A percentile compares a stretch with the other conserved stretches of the same genome.
phyloP scores from a whole-genome alignment of 2,797 vertebrate genomes.

The Meda fulgida region DNA sequence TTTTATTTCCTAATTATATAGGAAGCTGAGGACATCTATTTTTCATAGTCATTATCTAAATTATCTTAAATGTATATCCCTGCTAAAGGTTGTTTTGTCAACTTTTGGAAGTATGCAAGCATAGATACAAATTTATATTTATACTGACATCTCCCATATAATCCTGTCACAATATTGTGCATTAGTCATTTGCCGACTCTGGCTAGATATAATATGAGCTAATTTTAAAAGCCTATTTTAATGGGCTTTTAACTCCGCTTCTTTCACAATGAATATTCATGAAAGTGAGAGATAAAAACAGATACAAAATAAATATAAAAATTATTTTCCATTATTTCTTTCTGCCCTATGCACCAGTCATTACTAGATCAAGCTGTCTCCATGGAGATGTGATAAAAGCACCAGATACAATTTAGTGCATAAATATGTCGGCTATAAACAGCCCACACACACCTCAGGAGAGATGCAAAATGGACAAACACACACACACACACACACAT shows the following conservation, averaged over 20 bases:
- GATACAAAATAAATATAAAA: conserved; percentile 28
- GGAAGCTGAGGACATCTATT: too few relatives aligned
- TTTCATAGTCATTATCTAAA: too few relatives aligned
- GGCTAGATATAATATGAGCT: not conserved
- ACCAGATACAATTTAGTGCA: conserved; percentile 49
- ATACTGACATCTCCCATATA: not conserved
- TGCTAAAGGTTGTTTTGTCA: not conserved
- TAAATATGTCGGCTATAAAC: conserved; percentile 65
- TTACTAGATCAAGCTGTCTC: conserved; percentile 61
- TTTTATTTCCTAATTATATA: too few relatives aligned
- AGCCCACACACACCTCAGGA: not conserved
- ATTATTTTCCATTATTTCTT: not conserved
- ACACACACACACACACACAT: not conserved
- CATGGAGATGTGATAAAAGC: conserved; percentile 65
- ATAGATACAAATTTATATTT: not conserved
- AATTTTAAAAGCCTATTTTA: conserved; percentile 20
- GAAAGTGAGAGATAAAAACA: conserved; percentile 15
- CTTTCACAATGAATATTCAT: conserved; percentile 27
- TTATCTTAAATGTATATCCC: not conserved
- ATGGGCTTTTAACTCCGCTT: conserved; percentile 4
- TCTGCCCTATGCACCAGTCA: not conserved
- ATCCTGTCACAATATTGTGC: not conserved
- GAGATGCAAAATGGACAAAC: too few relatives aligned
- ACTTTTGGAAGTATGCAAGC: not conserved
- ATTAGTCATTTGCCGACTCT: not conserved